These are phyloP conservation scores for Eurypyga helias DNA, from an alignment of 2,113 vertebrate genomes.

Conservation along the genomic window DNA sequence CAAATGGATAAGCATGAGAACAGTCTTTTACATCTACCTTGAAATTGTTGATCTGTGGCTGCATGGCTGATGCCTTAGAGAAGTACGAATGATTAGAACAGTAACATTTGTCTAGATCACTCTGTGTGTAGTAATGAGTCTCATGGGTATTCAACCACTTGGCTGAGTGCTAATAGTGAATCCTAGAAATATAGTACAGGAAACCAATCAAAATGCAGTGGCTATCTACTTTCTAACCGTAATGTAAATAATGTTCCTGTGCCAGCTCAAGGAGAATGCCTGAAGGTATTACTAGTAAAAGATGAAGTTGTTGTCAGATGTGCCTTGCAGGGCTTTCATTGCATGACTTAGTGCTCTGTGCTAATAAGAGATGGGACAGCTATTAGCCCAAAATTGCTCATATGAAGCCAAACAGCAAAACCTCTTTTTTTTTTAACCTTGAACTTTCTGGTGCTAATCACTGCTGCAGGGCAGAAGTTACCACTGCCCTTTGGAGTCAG, in stretches of 20 bases:
- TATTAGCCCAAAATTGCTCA: constrained; percentile 54
- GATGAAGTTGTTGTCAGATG: background rate
- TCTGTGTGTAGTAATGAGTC: background rate
- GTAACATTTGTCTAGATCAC: constrained; percentile 28
- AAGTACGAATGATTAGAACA: background rate
- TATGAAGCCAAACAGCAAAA: constrained; percentile 38
- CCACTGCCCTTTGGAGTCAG: background rate
- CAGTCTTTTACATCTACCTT: constrained; percentile 15
- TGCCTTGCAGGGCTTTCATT: background rate
- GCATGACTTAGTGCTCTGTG: background rate
- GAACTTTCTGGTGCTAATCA: constrained; percentile 35
- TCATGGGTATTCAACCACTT: constrained; percentile 5
- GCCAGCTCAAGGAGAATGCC: background rate
- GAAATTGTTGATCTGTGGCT: background rate
- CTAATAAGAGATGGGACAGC: constrained; percentile 1
- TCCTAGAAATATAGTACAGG: background rate
- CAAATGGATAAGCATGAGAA: constrained; percentile 1
- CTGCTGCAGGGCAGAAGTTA: background rate
- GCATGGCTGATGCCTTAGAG: constrained; percentile 11
- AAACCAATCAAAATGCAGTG: background rate
- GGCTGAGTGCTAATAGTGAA: constrained; percentile 11
- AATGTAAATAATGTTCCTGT: background rate
- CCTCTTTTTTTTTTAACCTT: constrained; percentile 53
- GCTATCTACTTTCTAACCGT: background rate
- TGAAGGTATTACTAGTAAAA: background rate